Evolutionary conservation across 2,113 vertebrate species (phyloP).

Genomic region (Vidua chalybeata): DNA sequence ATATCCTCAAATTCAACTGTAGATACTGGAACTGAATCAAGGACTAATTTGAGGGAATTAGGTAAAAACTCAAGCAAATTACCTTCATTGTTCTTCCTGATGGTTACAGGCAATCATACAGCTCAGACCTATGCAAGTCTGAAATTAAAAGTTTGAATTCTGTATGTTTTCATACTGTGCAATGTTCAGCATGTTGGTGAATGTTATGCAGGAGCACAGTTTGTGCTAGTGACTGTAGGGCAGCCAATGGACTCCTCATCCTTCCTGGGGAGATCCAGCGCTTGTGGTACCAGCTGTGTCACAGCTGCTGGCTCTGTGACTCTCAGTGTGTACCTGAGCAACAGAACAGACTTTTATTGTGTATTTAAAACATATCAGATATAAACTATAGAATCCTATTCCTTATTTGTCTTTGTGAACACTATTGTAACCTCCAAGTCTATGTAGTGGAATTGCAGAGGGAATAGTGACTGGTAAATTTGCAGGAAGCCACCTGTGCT

Average conservation of each 20-base stretch:
- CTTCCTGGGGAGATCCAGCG: not conserved
- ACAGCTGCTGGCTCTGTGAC: not conserved
- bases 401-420: not conserved
- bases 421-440: not conserved
- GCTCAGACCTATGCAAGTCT: not conserved
- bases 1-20: not conserved
- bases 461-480: not conserved
- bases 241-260: not conserved
- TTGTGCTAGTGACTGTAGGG: not conserved
- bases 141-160: not conserved
- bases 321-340: not conserved
- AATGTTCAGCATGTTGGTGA: not conserved
- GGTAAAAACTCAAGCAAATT: not conserved
- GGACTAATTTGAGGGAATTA: not conserved
- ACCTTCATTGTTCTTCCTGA: not conserved
- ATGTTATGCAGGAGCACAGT: not conserved
- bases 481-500: not conserved
- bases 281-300: not conserved
- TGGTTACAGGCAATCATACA: not conserved
- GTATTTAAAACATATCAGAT: not conserved
- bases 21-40: not conserved
- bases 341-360: not conserved
- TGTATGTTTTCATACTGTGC: not conserved
- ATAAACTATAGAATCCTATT: not conserved
- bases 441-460: not conserved